Base-by-base conservation (phyloP, 2,888 invertebrate species). In the Cacoxenus indagator region DNA sequence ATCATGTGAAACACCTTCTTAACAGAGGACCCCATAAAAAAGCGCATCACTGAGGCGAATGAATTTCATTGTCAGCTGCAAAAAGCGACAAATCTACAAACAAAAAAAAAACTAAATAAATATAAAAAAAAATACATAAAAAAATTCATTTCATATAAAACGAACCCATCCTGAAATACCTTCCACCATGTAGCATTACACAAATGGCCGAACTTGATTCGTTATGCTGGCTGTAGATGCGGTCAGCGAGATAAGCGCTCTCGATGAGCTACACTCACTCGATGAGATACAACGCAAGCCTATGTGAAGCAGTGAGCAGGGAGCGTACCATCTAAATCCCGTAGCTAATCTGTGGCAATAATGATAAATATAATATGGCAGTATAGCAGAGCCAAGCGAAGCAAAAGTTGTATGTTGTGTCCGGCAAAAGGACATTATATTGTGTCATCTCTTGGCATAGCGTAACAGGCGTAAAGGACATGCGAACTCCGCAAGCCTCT, bases 331-430 rank as follows among this genome's bases (percentile, higher is more conserved):
- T 77, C 72, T 76, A 79, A 83, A 78, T 84, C 81, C 84, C 84
- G 82, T 84, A 74, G 81, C 81, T 84, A 83, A 83, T 84, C 83
- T 84, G 75, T 73, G 78, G 82, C 82, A 84, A 83, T 84, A 83
- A 83, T 82, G 81, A 76, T 76, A 78, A 82, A 81, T 77, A 83
- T 82, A 82, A 84, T 45, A 22, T 6, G 65, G 27, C 59, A 14
- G 22, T 6, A 43, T 6, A 59, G 6, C 6, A 64, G 5, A 4
- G 14, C 46, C 46, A 45, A 65, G 17, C 19, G 19, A 51, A 51
- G 22, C 22, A 51, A 51, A 51, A 75, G 70, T 73, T 73, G 76
- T 76, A 76, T 17, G 51, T 51, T 64, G 64, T 27, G 48, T 48
- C 17, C 48, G 24, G 29, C 29, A 14, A 27, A 24, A 22, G 14